These are phyloP conservation scores for Sminthurides bifidus DNA, from an alignment of 1,140 invertebrate genomes.

Conservation along the genomic window DNA sequence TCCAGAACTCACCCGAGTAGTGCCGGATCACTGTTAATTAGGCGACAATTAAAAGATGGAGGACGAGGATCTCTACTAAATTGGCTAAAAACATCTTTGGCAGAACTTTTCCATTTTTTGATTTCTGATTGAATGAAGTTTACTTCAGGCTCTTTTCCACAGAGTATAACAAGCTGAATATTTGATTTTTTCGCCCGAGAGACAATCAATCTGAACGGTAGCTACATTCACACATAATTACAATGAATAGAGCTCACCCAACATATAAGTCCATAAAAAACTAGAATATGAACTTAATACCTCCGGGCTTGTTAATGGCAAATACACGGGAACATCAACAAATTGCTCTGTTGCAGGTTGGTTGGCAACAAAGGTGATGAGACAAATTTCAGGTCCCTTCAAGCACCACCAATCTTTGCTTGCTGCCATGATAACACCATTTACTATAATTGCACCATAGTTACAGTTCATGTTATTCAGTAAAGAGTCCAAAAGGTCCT, in stretches of 20 bases:
- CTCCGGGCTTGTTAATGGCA: conserved; percentile 68
- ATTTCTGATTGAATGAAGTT: conserved; percentile 58
- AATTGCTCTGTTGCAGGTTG: conserved; percentile 51
- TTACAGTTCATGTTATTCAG: conserved; percentile 59
- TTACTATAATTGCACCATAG: conserved; percentile 64
- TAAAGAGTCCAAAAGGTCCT: conserved; percentile 62
- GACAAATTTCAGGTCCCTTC: conserved; percentile 55
- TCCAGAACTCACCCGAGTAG: conserved; percentile 14
- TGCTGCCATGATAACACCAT: conserved; percentile 60
- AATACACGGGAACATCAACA: conserved; percentile 64
- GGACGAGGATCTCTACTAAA: conserved; percentile 21
- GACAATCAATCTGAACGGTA: conserved; percentile 65
- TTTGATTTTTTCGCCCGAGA: conserved; percentile 54
- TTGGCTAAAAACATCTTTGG: conserved; percentile 47
- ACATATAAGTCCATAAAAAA: not conserved
- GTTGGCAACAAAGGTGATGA: conserved; percentile 53
- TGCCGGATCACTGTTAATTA: conserved; percentile 12
- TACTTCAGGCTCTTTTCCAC: conserved; percentile 60
- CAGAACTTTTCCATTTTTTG: conserved; percentile 57
- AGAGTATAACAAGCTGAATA: conserved; percentile 63
- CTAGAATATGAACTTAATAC: conserved; percentile 36
- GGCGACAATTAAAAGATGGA: conserved; percentile 9
- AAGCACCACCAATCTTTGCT: conserved; percentile 67
- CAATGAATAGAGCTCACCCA: not conserved
- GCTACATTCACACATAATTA: conserved; percentile 36